phyloP scores from a whole-genome alignment of 2,113 vertebrate genomes.

The Rhodinocichla rosea region DNA sequence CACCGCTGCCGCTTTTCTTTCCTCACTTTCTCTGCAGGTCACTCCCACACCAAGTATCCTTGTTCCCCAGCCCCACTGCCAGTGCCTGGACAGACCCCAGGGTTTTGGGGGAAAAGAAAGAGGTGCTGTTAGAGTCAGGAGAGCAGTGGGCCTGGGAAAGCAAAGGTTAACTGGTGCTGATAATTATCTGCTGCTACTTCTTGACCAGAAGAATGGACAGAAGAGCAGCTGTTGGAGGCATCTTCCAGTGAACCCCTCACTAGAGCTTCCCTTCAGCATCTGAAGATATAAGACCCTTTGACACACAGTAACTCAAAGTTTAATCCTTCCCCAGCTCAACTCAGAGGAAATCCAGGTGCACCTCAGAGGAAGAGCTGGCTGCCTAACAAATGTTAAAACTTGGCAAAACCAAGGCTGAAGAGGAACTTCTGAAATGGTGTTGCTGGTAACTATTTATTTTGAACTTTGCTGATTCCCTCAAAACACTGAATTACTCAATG shows the following conservation, averaged over 20 bases:
- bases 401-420: neutral
- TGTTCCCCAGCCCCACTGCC: neutral
- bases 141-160: neutral
- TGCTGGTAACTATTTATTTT: neutral
- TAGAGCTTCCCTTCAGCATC: neutral
- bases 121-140: neutral
- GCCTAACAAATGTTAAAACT: neutral
- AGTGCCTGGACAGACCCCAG: neutral
- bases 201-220: neutral
- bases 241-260: neutral
- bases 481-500: neutral
- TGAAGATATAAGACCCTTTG: neutral
- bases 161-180: neutral
- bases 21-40: neutral
- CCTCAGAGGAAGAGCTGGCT: neutral
- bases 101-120: neutral
- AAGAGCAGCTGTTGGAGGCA: neutral
- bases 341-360: neutral
- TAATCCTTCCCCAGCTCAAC: neutral
- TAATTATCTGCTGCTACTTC: neutral
- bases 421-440: neutral
- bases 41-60: neutral
- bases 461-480: neutral
- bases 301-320: neutral
- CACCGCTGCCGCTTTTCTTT: neutral